phyloP scores from a whole-genome alignment of 2,797 vertebrate species.

The Myotis planiceps region DNA sequence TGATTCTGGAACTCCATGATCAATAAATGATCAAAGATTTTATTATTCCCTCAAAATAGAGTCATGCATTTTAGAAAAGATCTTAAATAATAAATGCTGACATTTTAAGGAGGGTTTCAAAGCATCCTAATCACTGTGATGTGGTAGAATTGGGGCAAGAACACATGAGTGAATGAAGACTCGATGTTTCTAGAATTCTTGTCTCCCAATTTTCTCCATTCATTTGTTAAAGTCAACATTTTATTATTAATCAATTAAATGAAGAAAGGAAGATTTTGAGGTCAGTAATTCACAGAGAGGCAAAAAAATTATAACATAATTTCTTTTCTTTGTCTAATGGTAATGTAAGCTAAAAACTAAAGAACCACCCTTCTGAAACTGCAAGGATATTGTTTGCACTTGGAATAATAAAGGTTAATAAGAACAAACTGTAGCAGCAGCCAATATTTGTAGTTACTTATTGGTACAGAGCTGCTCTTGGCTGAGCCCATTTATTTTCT shows the following conservation, averaged over 20 bases:
- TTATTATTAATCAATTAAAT: neutral
- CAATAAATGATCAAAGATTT: conserved; percentile 59
- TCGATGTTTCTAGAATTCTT: neutral
- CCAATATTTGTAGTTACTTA: neutral
- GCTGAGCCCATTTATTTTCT: neutral
- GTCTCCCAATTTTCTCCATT: neutral
- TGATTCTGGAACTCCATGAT: neutral
- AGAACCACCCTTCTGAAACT: neutral
- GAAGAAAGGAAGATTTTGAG: neutral
- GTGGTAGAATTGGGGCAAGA: neutral
- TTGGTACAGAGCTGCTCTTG: neutral
- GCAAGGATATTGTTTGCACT: neutral
- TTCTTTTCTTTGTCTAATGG: neutral
- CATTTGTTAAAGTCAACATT: conserved; percentile 13
- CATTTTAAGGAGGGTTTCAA: conserved; percentile 12
- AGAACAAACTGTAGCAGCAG: neutral
- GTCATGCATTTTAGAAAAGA: conserved; percentile 53
- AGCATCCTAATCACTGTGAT: neutral
- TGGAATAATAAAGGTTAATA: neutral
- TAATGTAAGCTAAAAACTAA: neutral
- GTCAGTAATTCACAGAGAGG: neutral
- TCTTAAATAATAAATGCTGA: conserved; percentile 61
- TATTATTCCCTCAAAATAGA: conserved; percentile 59
- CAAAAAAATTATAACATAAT: neutral
- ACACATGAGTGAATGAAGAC: neutral